Evolutionary conservation across 2,888 invertebrate species (phyloP).

Genomic region (Agriotes lineatus): DNA sequence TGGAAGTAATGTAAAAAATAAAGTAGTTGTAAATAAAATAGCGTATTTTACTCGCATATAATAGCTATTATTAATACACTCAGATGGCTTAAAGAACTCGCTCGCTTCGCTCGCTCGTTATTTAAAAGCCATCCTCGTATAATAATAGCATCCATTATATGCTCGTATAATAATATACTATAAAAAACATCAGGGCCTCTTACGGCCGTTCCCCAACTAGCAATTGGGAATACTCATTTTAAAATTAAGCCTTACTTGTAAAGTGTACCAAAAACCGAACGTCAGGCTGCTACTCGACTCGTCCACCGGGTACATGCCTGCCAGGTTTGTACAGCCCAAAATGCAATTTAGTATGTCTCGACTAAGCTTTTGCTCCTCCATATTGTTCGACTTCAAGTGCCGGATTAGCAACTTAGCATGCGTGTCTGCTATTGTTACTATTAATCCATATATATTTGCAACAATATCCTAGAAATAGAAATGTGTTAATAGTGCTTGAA

Average conservation of each 20-base stretch:
- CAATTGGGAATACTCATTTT: too few relatives aligned
- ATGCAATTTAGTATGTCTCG: constrained; percentile 78
- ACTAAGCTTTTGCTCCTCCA: constrained; percentile 69
- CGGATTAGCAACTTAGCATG: constrained; percentile 73
- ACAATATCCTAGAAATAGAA: constrained; percentile 74
- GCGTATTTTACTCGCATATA: too few relatives aligned
- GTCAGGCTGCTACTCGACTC: constrained; percentile 89
- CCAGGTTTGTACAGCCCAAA: constrained; percentile 82
- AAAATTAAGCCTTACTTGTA: constrained; percentile 85
- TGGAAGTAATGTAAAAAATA: too few relatives aligned
- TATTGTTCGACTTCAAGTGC: constrained; percentile 67
- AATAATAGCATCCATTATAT: too few relatives aligned
- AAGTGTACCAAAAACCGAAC: constrained; percentile 92
- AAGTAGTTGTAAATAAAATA: too few relatives aligned
- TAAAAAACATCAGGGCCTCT: too few relatives aligned
- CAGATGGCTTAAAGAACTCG: too few relatives aligned
- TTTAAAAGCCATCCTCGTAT: too few relatives aligned
- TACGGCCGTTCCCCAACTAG: too few relatives aligned
- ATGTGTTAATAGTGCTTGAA: neutral
- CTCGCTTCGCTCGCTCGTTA: too few relatives aligned
- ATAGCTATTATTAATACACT: too few relatives aligned
- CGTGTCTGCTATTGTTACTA: constrained; percentile 79
- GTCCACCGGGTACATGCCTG: constrained; percentile 89
- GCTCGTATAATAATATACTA: too few relatives aligned
- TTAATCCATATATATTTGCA: constrained; percentile 75